Evolutionary conservation across 1,140 invertebrate genomes (phyloP).

Genomic region (Drosophila pandora): DNA sequence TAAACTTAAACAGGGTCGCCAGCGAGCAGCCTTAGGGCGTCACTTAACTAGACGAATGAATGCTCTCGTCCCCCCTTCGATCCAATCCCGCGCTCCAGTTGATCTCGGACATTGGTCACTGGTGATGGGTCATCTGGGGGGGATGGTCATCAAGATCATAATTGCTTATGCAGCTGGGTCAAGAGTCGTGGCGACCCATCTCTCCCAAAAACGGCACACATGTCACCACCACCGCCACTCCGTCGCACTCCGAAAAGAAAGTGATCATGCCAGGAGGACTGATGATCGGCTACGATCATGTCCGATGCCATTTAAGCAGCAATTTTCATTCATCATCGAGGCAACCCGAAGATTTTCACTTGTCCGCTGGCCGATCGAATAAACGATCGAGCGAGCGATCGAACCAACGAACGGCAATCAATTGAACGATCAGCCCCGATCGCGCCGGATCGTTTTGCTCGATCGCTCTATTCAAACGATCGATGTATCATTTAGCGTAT

Average conservation of each 20-base stretch:
- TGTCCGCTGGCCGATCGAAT: constrained; percentile 37
- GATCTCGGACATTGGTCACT: constrained; percentile 70
- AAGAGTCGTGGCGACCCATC: constrained; percentile 44
- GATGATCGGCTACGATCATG: constrained; percentile 58
- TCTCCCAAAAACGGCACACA: constrained; percentile 33
- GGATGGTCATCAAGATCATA: constrained; percentile 46
- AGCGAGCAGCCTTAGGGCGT: constrained; percentile 66
- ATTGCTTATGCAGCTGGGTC: constrained; percentile 75
- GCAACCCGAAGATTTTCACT: constrained; percentile 57
- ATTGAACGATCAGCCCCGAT: constrained; percentile 60
- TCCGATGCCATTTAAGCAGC: constrained; percentile 70
- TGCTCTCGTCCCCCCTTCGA: neutral
- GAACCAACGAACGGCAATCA: constrained; percentile 43
- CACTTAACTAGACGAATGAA: constrained; percentile 73
- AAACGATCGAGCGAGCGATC: constrained; percentile 24
- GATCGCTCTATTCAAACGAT: constrained; percentile 73
- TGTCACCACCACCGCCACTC: constrained; percentile 55
- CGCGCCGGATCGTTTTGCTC: constrained; percentile 34
- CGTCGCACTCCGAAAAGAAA: constrained; percentile 53
- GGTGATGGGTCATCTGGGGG: constrained; percentile 34
- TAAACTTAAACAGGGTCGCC: constrained; percentile 81
- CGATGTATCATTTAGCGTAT: constrained; percentile 77
- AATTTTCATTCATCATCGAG: constrained; percentile 71
- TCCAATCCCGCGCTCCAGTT: constrained; percentile 30
- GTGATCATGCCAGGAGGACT: constrained; percentile 54